A percentile compares a stretch with the other conserved stretches of the same genome.
These are phyloP conservation scores for Lithophane semibrunnea DNA, from an alignment of 2,888 invertebrate species.

Conservation along the genomic window DNA sequence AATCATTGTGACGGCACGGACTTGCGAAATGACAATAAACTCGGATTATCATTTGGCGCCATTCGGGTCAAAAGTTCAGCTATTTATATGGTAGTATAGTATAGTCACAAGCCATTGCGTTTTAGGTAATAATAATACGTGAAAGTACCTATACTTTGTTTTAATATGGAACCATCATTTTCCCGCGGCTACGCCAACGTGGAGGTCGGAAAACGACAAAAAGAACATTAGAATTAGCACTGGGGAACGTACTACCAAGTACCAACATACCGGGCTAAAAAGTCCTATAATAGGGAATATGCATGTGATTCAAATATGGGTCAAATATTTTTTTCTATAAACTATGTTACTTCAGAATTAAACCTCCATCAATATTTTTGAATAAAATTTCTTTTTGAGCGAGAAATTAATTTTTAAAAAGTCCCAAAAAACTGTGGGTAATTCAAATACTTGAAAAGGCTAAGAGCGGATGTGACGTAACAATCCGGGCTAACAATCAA, in stretches of 20 bases:
- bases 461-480: no score
- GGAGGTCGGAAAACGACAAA: background rate
- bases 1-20: slow-evolving; percentile 39
- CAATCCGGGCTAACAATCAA: no score
- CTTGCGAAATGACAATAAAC: slow-evolving; percentile 38
- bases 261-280: background rate
- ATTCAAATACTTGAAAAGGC: no score
- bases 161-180: background rate
- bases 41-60: slow-evolving; percentile 40
- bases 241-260: background rate
- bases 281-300: no score
- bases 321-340: no score
- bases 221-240: background rate
- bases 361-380: no score
- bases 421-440: no score
- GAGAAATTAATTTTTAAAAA: no score
- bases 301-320: no score
- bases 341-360: no score
- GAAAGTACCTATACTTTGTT: background rate
- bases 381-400: no score
- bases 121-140: background rate
- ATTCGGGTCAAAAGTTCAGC: slow-evolving; percentile 38
- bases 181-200: background rate
- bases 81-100: slow-evolving; percentile 20
- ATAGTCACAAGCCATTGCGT: background rate